A percentile compares a stretch with the other conserved stretches of the same genome.
Conservation (phyloP, 2,888 invertebrate species). For the Drosophila atroscutellata region DNA sequence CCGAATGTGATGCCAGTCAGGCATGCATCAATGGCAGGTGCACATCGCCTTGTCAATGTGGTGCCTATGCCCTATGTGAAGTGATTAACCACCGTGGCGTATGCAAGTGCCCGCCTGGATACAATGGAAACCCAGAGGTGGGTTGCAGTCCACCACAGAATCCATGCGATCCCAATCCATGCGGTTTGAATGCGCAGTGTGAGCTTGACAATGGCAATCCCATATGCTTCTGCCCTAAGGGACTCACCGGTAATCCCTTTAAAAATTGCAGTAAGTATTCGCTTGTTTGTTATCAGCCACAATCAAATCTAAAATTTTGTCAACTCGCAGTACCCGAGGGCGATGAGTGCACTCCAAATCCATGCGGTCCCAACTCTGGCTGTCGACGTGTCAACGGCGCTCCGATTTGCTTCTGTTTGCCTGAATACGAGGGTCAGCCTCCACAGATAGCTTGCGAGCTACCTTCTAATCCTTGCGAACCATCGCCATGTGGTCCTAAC, state of each 20-base stretch:
- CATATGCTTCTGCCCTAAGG: slow-evolving; percentile 95
- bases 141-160: slow-evolving; percentile 91
- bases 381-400: slow-evolving; percentile 91
- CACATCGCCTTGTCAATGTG: slow-evolving; percentile 91
- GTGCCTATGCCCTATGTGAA: slow-evolving; percentile 92
- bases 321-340: slow-evolving; percentile 92
- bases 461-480: slow-evolving; percentile 92
- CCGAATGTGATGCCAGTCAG: slow-evolving; percentile 90
- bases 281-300: neutral
- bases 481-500: slow-evolving; percentile 95
- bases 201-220: slow-evolving; percentile 94
- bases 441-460: slow-evolving; percentile 89
- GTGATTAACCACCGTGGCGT: slow-evolving; percentile 91
- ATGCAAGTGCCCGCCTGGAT: slow-evolving; percentile 93
- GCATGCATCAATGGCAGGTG: slow-evolving; percentile 92
- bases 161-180: slow-evolving; percentile 94
- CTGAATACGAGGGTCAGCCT: slow-evolving; percentile 94
- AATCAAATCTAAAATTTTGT: neutral
- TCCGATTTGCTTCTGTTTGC: slow-evolving; percentile 94
- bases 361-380: slow-evolving; percentile 93
- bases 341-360: slow-evolving; percentile 92
- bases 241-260: slow-evolving; percentile 95
- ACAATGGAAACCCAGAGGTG: slow-evolving; percentile 90
- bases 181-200: slow-evolving; percentile 93
- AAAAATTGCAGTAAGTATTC: slow-evolving; percentile 93